Percentiles rank a stretch among this genome's conserved stretches.
These are phyloP conservation scores for Scaptomyza cyrtandrae DNA, from an alignment of 2,888 invertebrate species.

Conservation along the genomic window DNA sequence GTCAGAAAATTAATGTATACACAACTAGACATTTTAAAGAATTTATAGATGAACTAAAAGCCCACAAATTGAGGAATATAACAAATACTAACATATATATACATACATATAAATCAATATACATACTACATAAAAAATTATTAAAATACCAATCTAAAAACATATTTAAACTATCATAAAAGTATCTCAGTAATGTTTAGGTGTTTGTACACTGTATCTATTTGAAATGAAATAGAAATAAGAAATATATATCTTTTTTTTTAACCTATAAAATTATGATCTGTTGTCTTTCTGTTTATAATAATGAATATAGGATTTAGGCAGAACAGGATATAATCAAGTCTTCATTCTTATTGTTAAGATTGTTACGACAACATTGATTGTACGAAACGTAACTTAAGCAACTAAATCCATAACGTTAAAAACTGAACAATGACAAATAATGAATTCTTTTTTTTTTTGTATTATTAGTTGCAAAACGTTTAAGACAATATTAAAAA, in stretches of 20 bases:
- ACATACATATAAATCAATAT: conserved; percentile 24
- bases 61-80: conserved; percentile 40
- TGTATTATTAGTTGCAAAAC: conserved; percentile 52
- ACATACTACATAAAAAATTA: not conserved
- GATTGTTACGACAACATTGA: conserved; percentile 26
- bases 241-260: not conserved
- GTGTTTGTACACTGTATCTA: conserved; percentile 5
- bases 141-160: conserved; percentile 21
- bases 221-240: not conserved
- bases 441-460: conserved; percentile 71
- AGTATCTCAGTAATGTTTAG: conserved; percentile 6
- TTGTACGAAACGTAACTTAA: conserved; percentile 43
- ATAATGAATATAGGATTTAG: not conserved
- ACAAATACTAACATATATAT: conserved; percentile 41
- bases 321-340: conserved; percentile 9
- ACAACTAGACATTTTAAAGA: conserved; percentile 72
- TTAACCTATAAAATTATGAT: not conserved
- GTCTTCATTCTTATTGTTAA: conserved; percentile 7
- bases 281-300: not conserved
- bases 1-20: conserved; percentile 66
- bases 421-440: conserved; percentile 77
- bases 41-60: conserved; percentile 74
- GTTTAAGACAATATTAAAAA: conserved; percentile 42
- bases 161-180: conserved; percentile 17
- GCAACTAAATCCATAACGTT: conserved; percentile 64